A percentile compares a stretch with the other conserved stretches of the same genome.
Evolutionary conservation across 2,113 vertebrate species (phyloP).

Genomic region (Vireo altiloquus): DNA sequence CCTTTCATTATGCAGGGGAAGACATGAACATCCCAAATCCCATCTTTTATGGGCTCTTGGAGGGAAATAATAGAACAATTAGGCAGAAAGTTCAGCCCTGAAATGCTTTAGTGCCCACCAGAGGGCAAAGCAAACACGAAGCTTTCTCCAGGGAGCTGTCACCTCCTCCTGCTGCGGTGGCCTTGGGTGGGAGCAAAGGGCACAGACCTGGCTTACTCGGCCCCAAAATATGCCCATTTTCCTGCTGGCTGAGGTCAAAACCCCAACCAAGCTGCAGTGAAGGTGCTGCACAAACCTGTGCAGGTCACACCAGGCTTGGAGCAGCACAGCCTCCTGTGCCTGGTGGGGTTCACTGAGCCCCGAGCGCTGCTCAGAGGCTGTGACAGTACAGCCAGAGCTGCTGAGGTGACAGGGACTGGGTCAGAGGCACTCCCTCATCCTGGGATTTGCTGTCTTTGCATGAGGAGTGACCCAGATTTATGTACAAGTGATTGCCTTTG

Average conservation of each 20-base stretch:
- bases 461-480: too few relatives aligned
- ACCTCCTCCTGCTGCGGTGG: neutral
- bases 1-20: neutral
- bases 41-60: neutral
- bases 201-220: too few relatives aligned
- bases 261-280: accelerated
- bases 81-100: neutral
- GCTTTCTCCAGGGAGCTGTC: neutral
- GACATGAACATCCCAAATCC: neutral
- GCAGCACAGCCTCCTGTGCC: neutral
- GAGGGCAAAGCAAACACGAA: neutral
- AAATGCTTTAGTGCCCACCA: neutral
- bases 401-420: neutral
- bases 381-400: accelerated
- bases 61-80: neutral
- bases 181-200: neutral
- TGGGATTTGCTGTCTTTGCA: accelerated
- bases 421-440: accelerated
- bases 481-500: accelerated
- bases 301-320: neutral
- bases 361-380: neutral
- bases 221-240: neutral
- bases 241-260: neutral
- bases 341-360: neutral
- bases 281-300: neutral